These are phyloP conservation scores for Acyrthosiphon pisum DNA, from an alignment of 1,140 invertebrate genomes.

Conservation along the genomic window DNA sequence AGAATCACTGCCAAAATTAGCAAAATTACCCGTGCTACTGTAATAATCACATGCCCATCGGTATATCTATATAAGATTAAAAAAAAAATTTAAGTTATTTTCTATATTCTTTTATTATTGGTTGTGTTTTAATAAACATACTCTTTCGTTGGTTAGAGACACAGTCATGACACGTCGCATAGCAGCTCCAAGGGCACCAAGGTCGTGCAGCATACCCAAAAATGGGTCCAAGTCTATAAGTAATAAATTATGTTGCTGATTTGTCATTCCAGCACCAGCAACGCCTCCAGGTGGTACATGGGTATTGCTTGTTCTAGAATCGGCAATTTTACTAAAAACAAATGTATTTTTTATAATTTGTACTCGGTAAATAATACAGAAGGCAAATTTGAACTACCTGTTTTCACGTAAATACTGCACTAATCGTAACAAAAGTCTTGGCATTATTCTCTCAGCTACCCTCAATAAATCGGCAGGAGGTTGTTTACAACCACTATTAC, in stretches of 20 bases:
- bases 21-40: background rate
- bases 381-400: constrained; percentile 62
- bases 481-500: constrained; percentile 65
- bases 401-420: constrained; percentile 89
- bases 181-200: constrained; percentile 93
- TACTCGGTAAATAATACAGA: too few species aligned
- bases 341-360: background rate
- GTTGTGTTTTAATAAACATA: background rate
- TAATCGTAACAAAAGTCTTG: constrained; percentile 85
- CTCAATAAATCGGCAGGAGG: constrained; percentile 86
- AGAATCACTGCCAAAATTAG: background rate
- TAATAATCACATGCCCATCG: constrained; percentile 48
- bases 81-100: background rate
- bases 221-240: constrained; percentile 29
- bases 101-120: background rate
- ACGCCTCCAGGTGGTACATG: background rate
- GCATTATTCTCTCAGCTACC: constrained; percentile 93
- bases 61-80: constrained; percentile 17
- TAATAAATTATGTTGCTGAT: constrained; percentile 21
- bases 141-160: constrained; percentile 76
- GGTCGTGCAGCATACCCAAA: constrained; percentile 69
- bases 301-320: background rate
- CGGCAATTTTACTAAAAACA: constrained; percentile 27
- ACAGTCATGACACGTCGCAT: constrained; percentile 92
- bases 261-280: background rate